A percentile compares a stretch with the other conserved stretches of the same genome.
These are phyloP conservation scores for Caenorhabditis virilis DNA, from an alignment of 2,888 invertebrate species.

Conservation along the genomic window DNA sequence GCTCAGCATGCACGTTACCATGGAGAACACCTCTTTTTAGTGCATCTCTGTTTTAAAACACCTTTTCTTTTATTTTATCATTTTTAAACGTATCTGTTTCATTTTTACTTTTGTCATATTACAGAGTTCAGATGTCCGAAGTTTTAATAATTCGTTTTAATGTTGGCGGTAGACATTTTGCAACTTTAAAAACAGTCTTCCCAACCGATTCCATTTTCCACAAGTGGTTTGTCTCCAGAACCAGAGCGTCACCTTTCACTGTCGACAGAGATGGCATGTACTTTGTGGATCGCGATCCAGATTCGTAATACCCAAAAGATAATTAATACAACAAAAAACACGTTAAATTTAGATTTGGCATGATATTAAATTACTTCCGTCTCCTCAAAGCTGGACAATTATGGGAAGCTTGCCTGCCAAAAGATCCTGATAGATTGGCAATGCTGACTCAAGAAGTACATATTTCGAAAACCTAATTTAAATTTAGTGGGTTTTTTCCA, in stretches of 20 bases:
- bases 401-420: slow-evolving; percentile 67
- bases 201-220: slow-evolving; percentile 48
- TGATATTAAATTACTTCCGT: slow-evolving; percentile 66
- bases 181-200: slow-evolving; percentile 45
- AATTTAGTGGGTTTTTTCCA: slow-evolving; percentile 5
- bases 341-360: slow-evolving; percentile 56
- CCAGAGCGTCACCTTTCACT: slow-evolving; percentile 51
- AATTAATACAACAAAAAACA: neutral
- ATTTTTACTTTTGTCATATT: slow-evolving; percentile 1
- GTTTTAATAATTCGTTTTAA: slow-evolving; percentile 58
- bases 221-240: slow-evolving; percentile 64
- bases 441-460: slow-evolving; percentile 54
- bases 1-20: too few relatives aligned
- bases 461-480: neutral
- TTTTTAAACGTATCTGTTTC: neutral
- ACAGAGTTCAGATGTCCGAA: slow-evolving; percentile 18
- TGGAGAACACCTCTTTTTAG: too few relatives aligned
- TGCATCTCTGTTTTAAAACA: too few relatives aligned
- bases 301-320: slow-evolving; percentile 41
- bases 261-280: slow-evolving; percentile 57
- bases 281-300: slow-evolving; percentile 66
- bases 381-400: slow-evolving; percentile 56
- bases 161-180: slow-evolving; percentile 57
- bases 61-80: neutral
- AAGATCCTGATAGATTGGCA: slow-evolving; percentile 63